Base-by-base conservation (phyloP, 2,888 invertebrate genomes). In the Mesorhabditis sp. region DNA sequence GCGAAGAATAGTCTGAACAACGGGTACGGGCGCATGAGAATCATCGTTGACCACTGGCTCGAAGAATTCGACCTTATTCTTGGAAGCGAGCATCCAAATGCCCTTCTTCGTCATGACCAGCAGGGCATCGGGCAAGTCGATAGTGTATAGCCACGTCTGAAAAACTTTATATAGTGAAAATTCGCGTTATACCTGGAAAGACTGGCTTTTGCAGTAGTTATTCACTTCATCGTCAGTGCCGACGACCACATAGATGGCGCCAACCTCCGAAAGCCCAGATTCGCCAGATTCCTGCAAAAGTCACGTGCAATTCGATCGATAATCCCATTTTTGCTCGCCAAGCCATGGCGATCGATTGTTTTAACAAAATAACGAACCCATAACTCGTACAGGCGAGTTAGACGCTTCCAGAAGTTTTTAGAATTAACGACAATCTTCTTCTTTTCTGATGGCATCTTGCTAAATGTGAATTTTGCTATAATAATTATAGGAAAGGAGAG, bases 61-160 rank as follows among this genome's bases (percentile, higher is more conserved):
- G 67, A 98, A 88, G 87, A 96, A 98, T 83, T 97, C 96, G 75
- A 95, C 94, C 87, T 98, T 98, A 89, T 96, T 96, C 87, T 95
- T 96, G 86, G 95, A 95, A 1, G 95, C 93, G 71, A 98, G 89
- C 84, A 98, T 93, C 85, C 92, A 91, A 75, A 96, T 92, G 61
- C 58, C 90, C 64, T 92, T 90, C 80, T 93, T 91, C 62, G 93
- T 92, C 74, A 98, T 90, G 5, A 97, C 91, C 88, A 94, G 92
- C 69, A 97, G 91, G 0, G 95, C 96, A 86, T 99, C 98, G 0
- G 94, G 92, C 67, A 99, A 88, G 86, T 97, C 97, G 86, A 97
- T 96, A 67, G 95, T 95, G 86, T 97, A 91, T 68, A 99, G 90
- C 97, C 97, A 98, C 70, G 92, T 93, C 92, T 93, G 86, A 69